Evolutionary conservation across 1,140 invertebrate genomes (phyloP).

Genomic region (Trachymyrmex septentrionalis): DNA sequence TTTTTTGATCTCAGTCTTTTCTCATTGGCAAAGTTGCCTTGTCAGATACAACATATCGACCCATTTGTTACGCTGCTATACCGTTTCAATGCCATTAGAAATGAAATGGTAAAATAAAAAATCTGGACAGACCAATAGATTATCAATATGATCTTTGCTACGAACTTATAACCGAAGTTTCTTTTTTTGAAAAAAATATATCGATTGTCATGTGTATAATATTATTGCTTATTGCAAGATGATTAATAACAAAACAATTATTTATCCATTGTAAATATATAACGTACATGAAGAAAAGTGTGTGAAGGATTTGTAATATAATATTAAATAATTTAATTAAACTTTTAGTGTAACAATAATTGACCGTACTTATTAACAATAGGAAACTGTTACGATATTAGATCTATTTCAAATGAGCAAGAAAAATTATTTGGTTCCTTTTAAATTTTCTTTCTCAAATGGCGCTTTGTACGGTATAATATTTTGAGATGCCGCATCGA

Average conservation of each 20-base stretch:
- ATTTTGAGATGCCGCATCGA: not conserved
- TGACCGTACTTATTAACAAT: not conserved
- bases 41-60: not conserved
- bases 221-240: not conserved
- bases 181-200: not conserved
- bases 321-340: not conserved
- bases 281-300: not conserved
- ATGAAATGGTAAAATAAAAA: not conserved
- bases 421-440: not conserved
- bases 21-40: not conserved
- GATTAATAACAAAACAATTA: not conserved
- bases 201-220: not conserved
- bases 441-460: not conserved
- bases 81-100: not conserved
- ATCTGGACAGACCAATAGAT: not conserved
- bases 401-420: not conserved
- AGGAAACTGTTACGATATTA: not conserved
- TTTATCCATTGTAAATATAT: not conserved
- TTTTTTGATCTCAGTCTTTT: not conserved
- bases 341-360: slow-evolving; percentile 17
- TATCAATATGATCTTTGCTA: not conserved
- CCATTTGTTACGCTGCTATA: not conserved
- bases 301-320: not conserved
- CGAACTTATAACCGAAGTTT: not conserved
- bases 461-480: not conserved